Percentiles rank a stretch among this genome's conserved stretches.
phyloP scores from a whole-genome alignment of 2,113 vertebrate species.

The Pelecanoides urinatrix region DNA sequence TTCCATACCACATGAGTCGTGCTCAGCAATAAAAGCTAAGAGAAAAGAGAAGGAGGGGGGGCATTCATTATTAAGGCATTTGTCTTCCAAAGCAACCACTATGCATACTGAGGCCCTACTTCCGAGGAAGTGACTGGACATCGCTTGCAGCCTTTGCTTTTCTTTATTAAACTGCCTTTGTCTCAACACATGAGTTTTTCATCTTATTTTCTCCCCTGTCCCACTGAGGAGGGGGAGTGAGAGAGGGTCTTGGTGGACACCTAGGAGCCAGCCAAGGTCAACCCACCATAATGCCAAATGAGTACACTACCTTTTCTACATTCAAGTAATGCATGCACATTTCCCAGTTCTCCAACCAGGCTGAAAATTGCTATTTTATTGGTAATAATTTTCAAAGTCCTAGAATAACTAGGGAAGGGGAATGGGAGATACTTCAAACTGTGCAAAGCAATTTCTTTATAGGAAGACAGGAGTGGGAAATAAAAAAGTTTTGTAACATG shows the following conservation, averaged over 20 bases:
- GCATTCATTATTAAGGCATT: too few species aligned
- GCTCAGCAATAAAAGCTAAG: too few species aligned
- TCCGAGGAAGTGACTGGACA: too few species aligned
- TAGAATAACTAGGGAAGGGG: neutral
- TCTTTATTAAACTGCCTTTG: too few species aligned
- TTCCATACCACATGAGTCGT: too few species aligned
- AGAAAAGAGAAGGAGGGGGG: too few species aligned
- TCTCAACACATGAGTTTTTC: too few species aligned
- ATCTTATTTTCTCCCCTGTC: too few species aligned
- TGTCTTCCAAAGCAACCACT: too few species aligned
- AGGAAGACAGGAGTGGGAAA: neutral
- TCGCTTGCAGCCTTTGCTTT: too few species aligned
- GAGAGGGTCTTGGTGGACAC: neutral
- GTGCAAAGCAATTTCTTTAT: neutral
- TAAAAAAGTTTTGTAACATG: neutral
- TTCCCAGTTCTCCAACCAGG: neutral
- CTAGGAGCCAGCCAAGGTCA: neutral
- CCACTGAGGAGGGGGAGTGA: neutral
- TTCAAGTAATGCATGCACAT: neutral
- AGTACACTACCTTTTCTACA: neutral
- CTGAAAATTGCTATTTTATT: neutral
- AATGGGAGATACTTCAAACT: constrained; percentile 6
- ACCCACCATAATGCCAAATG: neutral
- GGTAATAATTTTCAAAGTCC: neutral
- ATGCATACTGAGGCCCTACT: too few species aligned